Conservation (phyloP, 2,888 invertebrate species). For the Hofmannophila pseudospretella region DNA sequence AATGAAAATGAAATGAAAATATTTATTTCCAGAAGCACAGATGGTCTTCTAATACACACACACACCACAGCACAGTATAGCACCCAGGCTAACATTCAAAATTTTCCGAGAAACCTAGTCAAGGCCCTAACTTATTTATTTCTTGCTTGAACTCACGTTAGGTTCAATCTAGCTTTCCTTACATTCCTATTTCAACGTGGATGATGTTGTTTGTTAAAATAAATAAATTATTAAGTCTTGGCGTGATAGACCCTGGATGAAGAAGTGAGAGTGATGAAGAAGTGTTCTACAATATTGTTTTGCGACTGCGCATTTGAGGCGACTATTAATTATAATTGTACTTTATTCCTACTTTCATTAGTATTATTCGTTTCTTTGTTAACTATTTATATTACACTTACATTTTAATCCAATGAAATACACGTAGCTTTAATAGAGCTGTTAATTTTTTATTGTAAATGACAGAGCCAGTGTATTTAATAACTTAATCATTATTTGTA, state of each 20-base stretch:
- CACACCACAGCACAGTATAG: too few relatives aligned
- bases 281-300: conserved; percentile 14
- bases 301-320: conserved; percentile 36
- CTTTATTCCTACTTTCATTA: conserved; percentile 66
- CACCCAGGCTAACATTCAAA: conserved; percentile 58
- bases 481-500: conserved; percentile 75
- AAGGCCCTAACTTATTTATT: conserved; percentile 71
- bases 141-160: conserved; percentile 52
- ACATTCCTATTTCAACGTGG: conserved; percentile 65
- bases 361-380: conserved; percentile 70
- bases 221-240: conserved; percentile 55
- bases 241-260: conserved; percentile 19
- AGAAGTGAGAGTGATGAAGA: neutral
- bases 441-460: conserved; percentile 73
- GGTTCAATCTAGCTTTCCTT: neutral
- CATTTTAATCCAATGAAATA: conserved; percentile 63
- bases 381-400: conserved; percentile 75
- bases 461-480: conserved; percentile 75
- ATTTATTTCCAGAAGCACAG: too few relatives aligned
- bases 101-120: conserved; percentile 73
- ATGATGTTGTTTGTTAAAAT: conserved; percentile 30
- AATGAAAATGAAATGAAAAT: too few relatives aligned
- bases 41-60: too few relatives aligned
- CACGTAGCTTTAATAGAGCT: conserved; percentile 71
- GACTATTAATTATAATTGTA: conserved; percentile 53